A percentile compares a stretch with the other conserved stretches of the same genome.
Conservation (phyloP, 2,888 invertebrate species). For the Julus scanicus region DNA sequence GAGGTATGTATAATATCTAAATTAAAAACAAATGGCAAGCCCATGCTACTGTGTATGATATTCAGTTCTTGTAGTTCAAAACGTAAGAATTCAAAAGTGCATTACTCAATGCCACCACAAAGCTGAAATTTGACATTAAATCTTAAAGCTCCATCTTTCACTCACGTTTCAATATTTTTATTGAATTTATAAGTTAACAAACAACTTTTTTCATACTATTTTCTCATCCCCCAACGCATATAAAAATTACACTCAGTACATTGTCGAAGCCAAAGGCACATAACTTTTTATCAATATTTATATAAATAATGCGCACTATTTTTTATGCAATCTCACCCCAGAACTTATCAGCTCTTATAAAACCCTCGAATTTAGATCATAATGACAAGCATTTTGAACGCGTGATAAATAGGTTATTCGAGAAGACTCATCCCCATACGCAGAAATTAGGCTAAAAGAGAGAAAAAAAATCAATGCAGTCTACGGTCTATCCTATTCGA, state of each 20-base stretch:
- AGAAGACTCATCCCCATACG: slow-evolving; percentile 15
- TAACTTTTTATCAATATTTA: slow-evolving; percentile 35
- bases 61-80: too few relatives aligned
- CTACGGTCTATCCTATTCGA: slow-evolving; percentile 17
- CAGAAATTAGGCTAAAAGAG: slow-evolving; percentile 6
- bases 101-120: not conserved
- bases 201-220: not conserved
- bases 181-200: not conserved
- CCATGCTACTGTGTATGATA: too few relatives aligned
- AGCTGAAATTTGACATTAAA: not conserved
- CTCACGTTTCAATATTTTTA: not conserved
- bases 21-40: too few relatives aligned
- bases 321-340: slow-evolving; percentile 23
- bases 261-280: not conserved
- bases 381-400: slow-evolving; percentile 42
- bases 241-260: not conserved
- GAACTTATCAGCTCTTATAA: slow-evolving; percentile 29
- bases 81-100: not conserved
- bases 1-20: too few relatives aligned
- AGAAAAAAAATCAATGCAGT: slow-evolving; percentile 24
- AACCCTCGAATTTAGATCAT: slow-evolving; percentile 42
- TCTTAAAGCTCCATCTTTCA: not conserved
- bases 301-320: slow-evolving; percentile 23
- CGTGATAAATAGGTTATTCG: slow-evolving; percentile 24
- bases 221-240: not conserved